Base-by-base conservation (phyloP, 2,888 invertebrate species). In the Hyalella azteca region DNA sequence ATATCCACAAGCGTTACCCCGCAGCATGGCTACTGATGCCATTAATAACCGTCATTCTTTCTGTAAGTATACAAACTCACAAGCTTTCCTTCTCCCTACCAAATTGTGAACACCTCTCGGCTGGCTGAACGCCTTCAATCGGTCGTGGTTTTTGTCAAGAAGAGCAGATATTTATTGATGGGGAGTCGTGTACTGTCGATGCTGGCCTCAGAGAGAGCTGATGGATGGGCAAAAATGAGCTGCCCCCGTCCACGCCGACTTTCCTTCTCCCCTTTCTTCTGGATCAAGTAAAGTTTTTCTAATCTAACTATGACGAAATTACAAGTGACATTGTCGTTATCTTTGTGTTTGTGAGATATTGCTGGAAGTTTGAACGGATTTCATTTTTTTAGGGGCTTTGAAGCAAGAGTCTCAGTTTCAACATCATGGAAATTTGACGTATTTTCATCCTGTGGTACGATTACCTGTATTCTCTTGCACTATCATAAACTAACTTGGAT, bases 151-250 rank as follows among this genome's bases (percentile, higher is more conserved):
- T 66, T 66, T 66, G 66, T 66, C 66, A 66, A 36, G 66, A 66
- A 66, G 66, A 66, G 36, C 66, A 66, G 66, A 66, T 66, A 66
- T 66, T 66, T 66, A 66, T 66, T 66, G 66, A 66, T 66, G 66
- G 66, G 36, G 39, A 66, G 66, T 36, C 66, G 66, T 66, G 66
- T 66, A 66, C 66, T 66, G 66, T 66, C 66, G 36, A 66, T 66
- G 36, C 66, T 29, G 66, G 66, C 66, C 66, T 66, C 66, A 22
- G 66, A 66, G 29, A 11, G 29, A 36, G 39, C 66, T 66, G 66
- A 66, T 66, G 66, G 66, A 66, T 66, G 66, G 66, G n/a, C 66
- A 66, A n/a, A n/a, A 36, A 66, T 66, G 66, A 66, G 39, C 66
- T 36, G 19, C 66, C 36, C n/a, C n/a, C n/a, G n/a, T n/a, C n/a